Conservation (phyloP, 2,797 vertebrate genomes). For the Channa striata region DNA sequence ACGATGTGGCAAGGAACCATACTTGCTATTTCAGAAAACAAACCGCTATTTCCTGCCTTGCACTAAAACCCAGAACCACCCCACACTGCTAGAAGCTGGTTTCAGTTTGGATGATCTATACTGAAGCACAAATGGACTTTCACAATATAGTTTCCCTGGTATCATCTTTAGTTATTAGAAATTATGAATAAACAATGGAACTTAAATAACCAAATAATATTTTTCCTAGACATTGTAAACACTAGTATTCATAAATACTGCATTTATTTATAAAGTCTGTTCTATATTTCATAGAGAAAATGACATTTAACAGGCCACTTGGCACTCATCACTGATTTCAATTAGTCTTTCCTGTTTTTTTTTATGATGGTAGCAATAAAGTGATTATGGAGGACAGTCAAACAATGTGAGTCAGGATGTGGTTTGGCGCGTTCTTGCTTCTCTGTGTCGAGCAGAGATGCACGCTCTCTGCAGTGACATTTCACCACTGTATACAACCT, state of each 20-base stretch:
- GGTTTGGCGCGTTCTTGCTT: conserved; percentile 76
- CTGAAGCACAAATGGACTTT: not conserved
- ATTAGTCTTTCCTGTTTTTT: not conserved
- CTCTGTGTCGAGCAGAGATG: conserved; percentile 53
- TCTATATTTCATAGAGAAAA: not conserved
- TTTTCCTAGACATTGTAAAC: not conserved
- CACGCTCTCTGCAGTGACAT: conserved; percentile 62
- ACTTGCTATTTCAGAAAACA: conserved; percentile 79
- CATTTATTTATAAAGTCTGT: not conserved
- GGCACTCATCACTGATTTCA: not conserved
- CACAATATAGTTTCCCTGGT: not conserved
- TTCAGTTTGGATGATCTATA: conserved; percentile 25
- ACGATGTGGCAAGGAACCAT: conserved; percentile 72
- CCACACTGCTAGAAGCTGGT: conserved; percentile 12
- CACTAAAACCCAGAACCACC: conserved; percentile 34
- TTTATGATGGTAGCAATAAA: conserved; percentile 3
- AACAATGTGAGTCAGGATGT: conserved; percentile 82
- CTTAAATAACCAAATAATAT: not conserved
- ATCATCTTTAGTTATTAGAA: not conserved
- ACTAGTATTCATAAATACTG: not conserved
- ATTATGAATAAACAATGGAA: not conserved
- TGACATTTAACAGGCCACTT: no score
- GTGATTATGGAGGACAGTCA: conserved; percentile 10
- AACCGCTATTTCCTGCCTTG: conserved; percentile 89
- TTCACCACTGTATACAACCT: conserved; percentile 43